A percentile compares a stretch with the other conserved stretches of the same genome.
These are phyloP conservation scores for Heteronetta atricapilla DNA, from an alignment of 2,113 vertebrate species.

Conservation along the genomic window DNA sequence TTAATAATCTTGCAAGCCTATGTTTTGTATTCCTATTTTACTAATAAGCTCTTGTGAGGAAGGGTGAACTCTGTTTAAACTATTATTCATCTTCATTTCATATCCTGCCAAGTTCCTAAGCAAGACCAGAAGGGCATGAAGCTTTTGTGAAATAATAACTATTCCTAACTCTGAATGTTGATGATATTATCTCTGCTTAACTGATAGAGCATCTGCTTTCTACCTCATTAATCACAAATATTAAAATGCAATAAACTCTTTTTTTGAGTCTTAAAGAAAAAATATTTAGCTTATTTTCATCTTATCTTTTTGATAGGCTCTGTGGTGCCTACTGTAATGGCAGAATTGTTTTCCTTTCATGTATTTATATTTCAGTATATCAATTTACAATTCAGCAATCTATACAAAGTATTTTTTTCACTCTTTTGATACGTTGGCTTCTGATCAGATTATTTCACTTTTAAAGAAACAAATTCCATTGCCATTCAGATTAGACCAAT, in stretches of 20 bases:
- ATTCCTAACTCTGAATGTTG: not conserved
- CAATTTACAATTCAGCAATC: not conserved
- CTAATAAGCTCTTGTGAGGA: slow-evolving; percentile 44
- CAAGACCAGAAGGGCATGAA: slow-evolving; percentile 53
- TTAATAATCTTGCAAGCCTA: not conserved
- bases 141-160: slow-evolving; percentile 57
- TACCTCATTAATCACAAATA: slow-evolving; percentile 43
- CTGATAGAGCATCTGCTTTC: slow-evolving; percentile 53
- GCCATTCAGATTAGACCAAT: not conserved
- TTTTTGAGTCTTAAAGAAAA: slow-evolving; percentile 19
- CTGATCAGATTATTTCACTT: not conserved
- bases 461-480: not conserved
- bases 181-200: slow-evolving; percentile 43
- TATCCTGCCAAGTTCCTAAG: slow-evolving; percentile 55
- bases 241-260: slow-evolving; percentile 2
- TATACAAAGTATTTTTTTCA: not conserved
- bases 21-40: slow-evolving; percentile 19
- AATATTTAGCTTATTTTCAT: slow-evolving; percentile 20
- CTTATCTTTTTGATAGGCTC: slow-evolving; percentile 13
- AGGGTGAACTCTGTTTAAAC: slow-evolving; percentile 45
- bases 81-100: slow-evolving; percentile 66
- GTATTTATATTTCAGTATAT: not conserved
- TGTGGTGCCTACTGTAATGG: not conserved
- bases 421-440: not conserved
- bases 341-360: not conserved